A percentile compares a stretch with the other conserved stretches of the same genome.
Evolutionary conservation across 2,888 invertebrate genomes (phyloP).

Genomic region (Danaus chrysippus): DNA sequence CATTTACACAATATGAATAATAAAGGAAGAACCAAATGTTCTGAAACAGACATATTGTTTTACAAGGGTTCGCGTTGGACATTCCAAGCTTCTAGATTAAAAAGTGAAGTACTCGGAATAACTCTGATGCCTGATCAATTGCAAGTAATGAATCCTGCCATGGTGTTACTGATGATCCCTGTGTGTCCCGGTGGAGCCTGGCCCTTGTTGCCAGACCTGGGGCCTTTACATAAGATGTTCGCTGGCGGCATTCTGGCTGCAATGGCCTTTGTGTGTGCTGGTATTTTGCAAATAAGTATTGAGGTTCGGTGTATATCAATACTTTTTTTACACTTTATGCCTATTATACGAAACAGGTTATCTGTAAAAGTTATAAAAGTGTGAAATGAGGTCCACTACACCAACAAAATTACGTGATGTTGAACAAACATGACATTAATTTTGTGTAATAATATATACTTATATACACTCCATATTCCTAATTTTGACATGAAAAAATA

Average conservation of each 20-base stretch:
- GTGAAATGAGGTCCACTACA: too few relatives aligned
- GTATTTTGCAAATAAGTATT: constrained; percentile 81
- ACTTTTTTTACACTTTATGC: constrained; percentile 5
- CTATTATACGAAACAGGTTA: too few relatives aligned
- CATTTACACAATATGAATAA: too few relatives aligned
- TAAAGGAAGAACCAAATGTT: too few relatives aligned
- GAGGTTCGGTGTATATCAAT: constrained; percentile 46
- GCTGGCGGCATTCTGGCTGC: constrained; percentile 84
- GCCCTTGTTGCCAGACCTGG: constrained; percentile 63
- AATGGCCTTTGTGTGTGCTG: constrained; percentile 81
- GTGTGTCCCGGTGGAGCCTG: constrained; percentile 74
- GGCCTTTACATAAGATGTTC: constrained; percentile 86
- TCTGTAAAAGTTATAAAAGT: too few relatives aligned
- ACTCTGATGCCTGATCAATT: constrained; percentile 88
- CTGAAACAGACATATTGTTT: not conserved
- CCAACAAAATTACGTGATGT: too few relatives aligned
- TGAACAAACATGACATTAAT: too few relatives aligned
- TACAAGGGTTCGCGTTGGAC: constrained; percentile 87
- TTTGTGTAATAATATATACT: too few relatives aligned
- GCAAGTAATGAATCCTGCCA: constrained; percentile 87
- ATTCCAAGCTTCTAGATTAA: constrained; percentile 85
- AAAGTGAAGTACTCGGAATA: constrained; percentile 75
- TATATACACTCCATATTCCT: too few relatives aligned
- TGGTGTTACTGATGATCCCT: constrained; percentile 86
- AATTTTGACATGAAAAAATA: too few relatives aligned